These are phyloP conservation scores for Hipposideros armiger DNA, from an alignment of 2,113 vertebrate genomes.

Conservation along the genomic window DNA sequence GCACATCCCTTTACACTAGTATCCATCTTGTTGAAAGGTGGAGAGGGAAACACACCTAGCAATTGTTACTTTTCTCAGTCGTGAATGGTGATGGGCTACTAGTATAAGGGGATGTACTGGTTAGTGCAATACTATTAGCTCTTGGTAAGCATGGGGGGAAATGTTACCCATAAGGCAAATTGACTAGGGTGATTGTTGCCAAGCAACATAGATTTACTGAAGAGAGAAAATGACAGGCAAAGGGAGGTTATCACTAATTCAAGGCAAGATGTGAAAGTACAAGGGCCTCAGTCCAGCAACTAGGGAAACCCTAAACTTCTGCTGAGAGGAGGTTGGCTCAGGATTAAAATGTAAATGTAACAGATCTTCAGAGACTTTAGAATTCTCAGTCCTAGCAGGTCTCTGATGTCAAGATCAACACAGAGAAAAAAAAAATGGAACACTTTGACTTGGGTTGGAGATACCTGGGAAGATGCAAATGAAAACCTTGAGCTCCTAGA, in stretches of 20 bases:
- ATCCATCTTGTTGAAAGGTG: background rate
- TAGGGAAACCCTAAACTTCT: background rate
- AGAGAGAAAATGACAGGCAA: background rate
- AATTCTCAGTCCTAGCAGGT: background rate
- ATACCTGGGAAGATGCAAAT: background rate
- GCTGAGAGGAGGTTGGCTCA: background rate
- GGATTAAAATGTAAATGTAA: background rate
- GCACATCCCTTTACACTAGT: background rate
- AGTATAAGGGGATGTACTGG: background rate
- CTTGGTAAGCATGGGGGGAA: background rate
- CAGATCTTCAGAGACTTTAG: background rate
- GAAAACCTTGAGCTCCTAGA: background rate
- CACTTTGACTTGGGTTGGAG: background rate
- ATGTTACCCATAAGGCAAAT: background rate
- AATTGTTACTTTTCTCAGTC: background rate
- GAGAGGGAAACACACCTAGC: background rate
- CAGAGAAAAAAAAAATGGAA: background rate
- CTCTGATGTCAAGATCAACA: background rate
- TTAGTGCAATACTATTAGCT: background rate
- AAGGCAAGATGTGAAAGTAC: background rate
- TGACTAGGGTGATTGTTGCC: background rate
- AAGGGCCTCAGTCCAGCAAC: background rate
- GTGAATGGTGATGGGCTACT: background rate
- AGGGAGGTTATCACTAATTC: background rate
- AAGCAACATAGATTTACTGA: background rate